Conservation (phyloP, 2,888 invertebrate genomes). For the Colostygia pectinataria region DNA sequence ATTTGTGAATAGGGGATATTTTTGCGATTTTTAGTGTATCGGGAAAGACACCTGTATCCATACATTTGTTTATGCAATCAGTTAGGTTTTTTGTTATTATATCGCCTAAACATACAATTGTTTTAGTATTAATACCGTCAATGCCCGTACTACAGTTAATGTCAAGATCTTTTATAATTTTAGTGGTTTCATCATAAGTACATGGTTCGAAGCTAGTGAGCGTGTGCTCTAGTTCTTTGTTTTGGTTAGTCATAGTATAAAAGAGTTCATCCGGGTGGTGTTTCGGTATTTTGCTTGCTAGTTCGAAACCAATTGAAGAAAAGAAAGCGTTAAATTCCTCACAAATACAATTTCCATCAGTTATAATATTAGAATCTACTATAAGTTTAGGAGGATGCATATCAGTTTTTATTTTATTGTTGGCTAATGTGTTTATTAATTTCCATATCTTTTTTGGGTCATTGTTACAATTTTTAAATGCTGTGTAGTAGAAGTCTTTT, state of each 20-base stretch:
- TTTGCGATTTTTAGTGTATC: conserved; percentile 8
- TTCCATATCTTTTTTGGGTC: too few relatives aligned
- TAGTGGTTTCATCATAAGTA: not conserved
- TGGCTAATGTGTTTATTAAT: too few relatives aligned
- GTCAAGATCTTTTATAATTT: conserved; percentile 12
- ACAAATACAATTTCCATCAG: not conserved
- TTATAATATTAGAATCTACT: not conserved
- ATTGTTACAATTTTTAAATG: too few relatives aligned
- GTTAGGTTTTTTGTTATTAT: not conserved
- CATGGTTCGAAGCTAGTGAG: not conserved
- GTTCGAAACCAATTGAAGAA: not conserved
- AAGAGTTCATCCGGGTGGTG: not conserved
- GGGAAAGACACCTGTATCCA: not conserved
- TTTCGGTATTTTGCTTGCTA: not conserved
- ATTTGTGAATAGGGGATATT: conserved; percentile 5
- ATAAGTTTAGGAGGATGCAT: not conserved
- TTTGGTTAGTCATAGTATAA: not conserved
- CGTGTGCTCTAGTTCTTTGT: not conserved
- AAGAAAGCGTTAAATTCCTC: not conserved
- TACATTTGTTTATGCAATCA: conserved; percentile 6
- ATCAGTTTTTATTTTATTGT: too few relatives aligned
- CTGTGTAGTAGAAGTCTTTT: too few relatives aligned
- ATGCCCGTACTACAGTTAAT: conserved; percentile 15
- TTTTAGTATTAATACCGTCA: conserved; percentile 16
- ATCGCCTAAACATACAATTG: conserved; percentile 12